A percentile compares a stretch with the other conserved stretches of the same genome.
These are phyloP conservation scores for Jordanella pulchra DNA, from an alignment of 2,797 vertebrate genomes.

Conservation along the genomic window DNA sequence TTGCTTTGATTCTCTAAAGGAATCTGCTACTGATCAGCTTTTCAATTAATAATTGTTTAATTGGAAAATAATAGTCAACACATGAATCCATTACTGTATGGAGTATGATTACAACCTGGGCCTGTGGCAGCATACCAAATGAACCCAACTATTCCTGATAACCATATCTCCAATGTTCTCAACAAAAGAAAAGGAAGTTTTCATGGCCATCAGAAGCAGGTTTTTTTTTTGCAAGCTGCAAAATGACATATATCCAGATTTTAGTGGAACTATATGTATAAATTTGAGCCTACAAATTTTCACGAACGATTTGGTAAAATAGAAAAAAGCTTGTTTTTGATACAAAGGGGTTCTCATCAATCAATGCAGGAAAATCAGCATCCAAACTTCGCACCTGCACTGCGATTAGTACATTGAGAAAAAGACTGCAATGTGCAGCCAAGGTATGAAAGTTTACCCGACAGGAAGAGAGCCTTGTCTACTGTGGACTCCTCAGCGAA, in stretches of 20 bases:
- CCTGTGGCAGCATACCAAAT: background rate
- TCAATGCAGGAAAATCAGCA: background rate
- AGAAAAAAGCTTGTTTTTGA: background rate
- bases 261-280: too few relatives aligned
- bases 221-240: too few relatives aligned
- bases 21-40: too few relatives aligned
- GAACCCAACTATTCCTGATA: background rate
- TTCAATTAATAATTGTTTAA: too few relatives aligned
- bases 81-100: background rate
- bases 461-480: constrained; percentile 94
- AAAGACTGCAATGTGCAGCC: constrained; percentile 3
- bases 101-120: background rate
- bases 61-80: too few relatives aligned
- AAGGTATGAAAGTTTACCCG: constrained; percentile 76
- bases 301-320: background rate
- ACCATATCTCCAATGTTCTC: background rate
- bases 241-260: too few relatives aligned
- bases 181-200: too few relatives aligned
- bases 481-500: constrained; percentile 93
- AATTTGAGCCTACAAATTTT: background rate
- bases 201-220: too few relatives aligned
- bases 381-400: too few relatives aligned
- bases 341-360: background rate
- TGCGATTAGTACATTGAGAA: background rate
- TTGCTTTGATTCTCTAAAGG: too few relatives aligned